These are phyloP conservation scores for Eupithecia subfuscata DNA, from an alignment of 2,888 invertebrate genomes.

Conservation along the genomic window DNA sequence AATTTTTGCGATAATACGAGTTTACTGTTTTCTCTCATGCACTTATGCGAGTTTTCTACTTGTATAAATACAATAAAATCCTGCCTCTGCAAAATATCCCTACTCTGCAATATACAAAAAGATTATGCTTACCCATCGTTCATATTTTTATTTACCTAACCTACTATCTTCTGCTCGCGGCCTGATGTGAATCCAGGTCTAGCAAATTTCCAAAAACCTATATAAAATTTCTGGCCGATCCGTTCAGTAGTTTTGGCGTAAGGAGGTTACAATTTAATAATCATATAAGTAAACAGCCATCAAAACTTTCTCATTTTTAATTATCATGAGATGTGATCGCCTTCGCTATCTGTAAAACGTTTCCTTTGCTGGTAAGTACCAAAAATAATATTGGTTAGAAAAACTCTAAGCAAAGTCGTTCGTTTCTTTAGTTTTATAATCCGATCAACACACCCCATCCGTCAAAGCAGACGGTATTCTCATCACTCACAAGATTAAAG, in stretches of 20 bases:
- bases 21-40: conserved; percentile 15
- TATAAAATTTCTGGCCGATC: neutral
- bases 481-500: conserved; percentile 72
- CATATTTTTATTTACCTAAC: too few relatives aligned
- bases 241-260: neutral
- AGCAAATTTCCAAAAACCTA: too few relatives aligned
- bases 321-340: neutral
- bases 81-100: neutral
- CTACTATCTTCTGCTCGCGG: too few relatives aligned
- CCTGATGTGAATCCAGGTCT: too few relatives aligned
- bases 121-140: too few relatives aligned
- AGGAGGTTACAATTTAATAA: neutral
- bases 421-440: conserved; percentile 30
- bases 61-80: neutral
- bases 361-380: neutral
- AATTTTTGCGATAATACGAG: conserved; percentile 38
- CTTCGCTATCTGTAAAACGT: neutral
- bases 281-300: neutral
- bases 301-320: neutral
- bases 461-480: conserved; percentile 51
- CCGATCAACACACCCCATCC: conserved; percentile 50
- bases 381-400: neutral
- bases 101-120: neutral
- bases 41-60: conserved; percentile 4
- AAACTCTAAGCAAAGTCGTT: neutral